Base-by-base conservation (phyloP, 2,797 vertebrate genomes). In the Euthynnus affinis region DNA sequence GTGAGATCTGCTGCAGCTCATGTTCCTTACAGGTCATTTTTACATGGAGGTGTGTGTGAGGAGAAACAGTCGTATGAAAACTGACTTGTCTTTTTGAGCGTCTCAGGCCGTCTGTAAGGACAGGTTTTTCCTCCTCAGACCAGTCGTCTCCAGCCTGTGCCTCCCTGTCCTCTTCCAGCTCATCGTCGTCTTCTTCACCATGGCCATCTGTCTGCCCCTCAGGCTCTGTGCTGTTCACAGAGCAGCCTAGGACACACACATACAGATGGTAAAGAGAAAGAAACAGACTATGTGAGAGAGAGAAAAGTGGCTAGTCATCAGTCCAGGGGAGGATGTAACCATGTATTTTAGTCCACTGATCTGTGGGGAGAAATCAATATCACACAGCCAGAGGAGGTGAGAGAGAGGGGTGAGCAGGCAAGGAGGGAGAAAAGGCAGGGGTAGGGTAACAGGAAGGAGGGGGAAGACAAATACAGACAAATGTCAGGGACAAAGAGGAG, bases 41-140 rank as follows among this genome's bases (percentile, higher is more conserved):
- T n/a, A 52, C 6, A 22, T 23, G 52, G 1, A 68, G 14, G 49
- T 63, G 61, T 52, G 22, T 40, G 62, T 51, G 37, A n/a, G 66
- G 25, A 53, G 20, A 60, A 23, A 57, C n/a, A 74, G 51, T 56
- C 20, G 42, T 4, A 29, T 58, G 52, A 61, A 51, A 23, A 89
- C 88, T 78, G 37, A 96, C 94, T 89, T 96, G 94, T 95, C 94
- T 94, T 84, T 93, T 96, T 55, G 92, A 92, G 53, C 95, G 93
- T 78, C 87, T 92, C 63, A 91, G 88, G 63, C 81, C 48, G 64
- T 79, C 60, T 65, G 75, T 76, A 62, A 87, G 82, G 57, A 85
- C 25, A 0, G 74, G 74, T 32, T 76, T 64, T 27, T 88, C 77
- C 27, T 67, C 67, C 15, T 88, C 82, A 74, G 89, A 83, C 82